These are phyloP conservation scores for Apodemus speciosus DNA, from an alignment of 2,113 vertebrate genomes.

Conservation along the genomic window DNA sequence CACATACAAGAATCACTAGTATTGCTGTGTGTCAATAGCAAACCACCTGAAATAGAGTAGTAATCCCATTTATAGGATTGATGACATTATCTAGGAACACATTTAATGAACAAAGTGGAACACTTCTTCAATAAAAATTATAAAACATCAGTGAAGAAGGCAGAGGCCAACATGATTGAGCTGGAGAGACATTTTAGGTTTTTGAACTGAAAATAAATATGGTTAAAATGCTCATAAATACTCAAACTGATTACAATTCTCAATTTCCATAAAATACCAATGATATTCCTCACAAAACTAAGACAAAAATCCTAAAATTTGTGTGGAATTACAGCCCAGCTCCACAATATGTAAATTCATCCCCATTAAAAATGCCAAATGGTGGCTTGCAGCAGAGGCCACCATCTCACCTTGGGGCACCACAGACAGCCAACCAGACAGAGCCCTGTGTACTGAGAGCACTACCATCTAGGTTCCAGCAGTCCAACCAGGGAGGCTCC, in stretches of 20 bases:
- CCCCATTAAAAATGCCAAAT: neutral
- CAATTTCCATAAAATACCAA: neutral
- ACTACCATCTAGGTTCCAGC: too few relatives aligned
- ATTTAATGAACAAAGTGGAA: neutral
- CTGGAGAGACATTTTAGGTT: neutral
- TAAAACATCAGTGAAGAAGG: neutral
- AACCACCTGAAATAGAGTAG: neutral
- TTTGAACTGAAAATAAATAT: neutral
- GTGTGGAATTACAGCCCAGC: neutral
- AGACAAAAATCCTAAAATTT: neutral
- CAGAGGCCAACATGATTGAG: neutral
- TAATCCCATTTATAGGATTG: neutral
- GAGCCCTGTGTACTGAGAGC: too few relatives aligned
- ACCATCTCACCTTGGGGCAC: too few relatives aligned
- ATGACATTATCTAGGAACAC: neutral
- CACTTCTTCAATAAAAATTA: neutral
- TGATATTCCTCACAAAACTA: neutral
- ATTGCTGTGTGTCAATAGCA: neutral
- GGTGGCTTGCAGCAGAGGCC: too few relatives aligned
- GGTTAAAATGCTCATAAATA: neutral
- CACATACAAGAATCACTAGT: neutral
- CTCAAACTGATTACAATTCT: neutral
- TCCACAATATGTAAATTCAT: neutral
- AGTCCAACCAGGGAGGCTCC: too few relatives aligned
- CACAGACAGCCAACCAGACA: too few relatives aligned